These are phyloP conservation scores for Brachyhypopomus gauderio DNA, from an alignment of 2,113 vertebrate genomes.

Conservation along the genomic window DNA sequence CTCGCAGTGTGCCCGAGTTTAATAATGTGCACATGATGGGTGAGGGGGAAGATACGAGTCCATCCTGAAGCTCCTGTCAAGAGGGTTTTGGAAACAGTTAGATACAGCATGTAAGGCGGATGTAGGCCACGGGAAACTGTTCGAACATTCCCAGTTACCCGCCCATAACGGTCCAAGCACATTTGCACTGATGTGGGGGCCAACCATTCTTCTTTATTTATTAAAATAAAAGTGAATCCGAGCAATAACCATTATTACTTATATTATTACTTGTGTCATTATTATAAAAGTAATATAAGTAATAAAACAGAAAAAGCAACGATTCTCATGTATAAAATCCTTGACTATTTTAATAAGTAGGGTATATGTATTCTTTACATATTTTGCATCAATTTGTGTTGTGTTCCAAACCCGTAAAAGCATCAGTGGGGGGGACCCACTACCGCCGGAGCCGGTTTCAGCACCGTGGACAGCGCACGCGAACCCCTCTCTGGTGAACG, in stretches of 20 bases:
- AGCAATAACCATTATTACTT: not conserved
- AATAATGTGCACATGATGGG: constrained; percentile 62
- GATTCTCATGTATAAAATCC: not conserved
- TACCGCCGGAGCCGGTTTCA: constrained; percentile 59
- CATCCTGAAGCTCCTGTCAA: constrained; percentile 63
- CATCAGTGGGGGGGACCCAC: not conserved
- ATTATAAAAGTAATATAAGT: too few species aligned
- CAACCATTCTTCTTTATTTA: too few species aligned
- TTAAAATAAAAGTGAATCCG: too few species aligned
- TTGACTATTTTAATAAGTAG: not conserved
- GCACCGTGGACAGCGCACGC: constrained; percentile 71
- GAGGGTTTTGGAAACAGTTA: not conserved
- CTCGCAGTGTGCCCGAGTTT: constrained; percentile 59
- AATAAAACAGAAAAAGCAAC: constrained; percentile 1
- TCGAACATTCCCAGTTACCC: constrained; percentile 1
- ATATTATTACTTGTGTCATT: too few species aligned
- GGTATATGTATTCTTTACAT: not conserved
- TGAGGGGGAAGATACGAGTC: constrained; percentile 53
- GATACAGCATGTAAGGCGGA: not conserved
- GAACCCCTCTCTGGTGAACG: constrained; percentile 13
- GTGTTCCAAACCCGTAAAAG: not conserved
- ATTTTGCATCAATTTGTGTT: not conserved
- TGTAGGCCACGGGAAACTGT: not conserved
- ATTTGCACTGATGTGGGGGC: not conserved
- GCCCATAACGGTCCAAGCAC: not conserved